Conservation (phyloP, 2,888 invertebrate genomes). For the Griposia aprilina region DNA sequence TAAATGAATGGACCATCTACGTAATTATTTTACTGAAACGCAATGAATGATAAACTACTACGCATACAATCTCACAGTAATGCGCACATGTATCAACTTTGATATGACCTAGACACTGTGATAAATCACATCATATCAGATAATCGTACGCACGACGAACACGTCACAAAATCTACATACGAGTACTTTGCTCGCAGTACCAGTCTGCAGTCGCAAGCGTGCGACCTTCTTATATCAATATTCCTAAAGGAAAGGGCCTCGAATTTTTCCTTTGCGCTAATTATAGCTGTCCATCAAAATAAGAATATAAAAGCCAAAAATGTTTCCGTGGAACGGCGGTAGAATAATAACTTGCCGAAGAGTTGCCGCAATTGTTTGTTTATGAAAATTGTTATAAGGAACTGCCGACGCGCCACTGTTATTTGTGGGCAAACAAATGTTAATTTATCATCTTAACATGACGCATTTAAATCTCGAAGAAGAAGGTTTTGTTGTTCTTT, state of each 20-base stretch:
- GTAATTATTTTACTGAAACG: not conserved
- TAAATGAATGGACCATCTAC: not conserved
- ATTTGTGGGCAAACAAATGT: conserved; percentile 22
- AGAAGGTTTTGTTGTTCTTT: conserved; percentile 10
- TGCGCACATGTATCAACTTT: conserved; percentile 32
- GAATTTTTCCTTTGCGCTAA: conserved; percentile 55
- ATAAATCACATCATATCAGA: conserved; percentile 29
- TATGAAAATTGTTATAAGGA: conserved; percentile 35
- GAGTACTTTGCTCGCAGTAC: not conserved
- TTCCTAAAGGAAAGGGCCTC: conserved; percentile 23
- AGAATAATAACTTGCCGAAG: conserved; percentile 50
- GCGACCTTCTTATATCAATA: conserved; percentile 21
- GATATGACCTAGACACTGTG: conserved; percentile 27
- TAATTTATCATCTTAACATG: conserved; percentile 24
- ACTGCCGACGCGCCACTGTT: not conserved
- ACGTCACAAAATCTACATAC: conserved; percentile 9
- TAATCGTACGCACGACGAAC: not conserved
- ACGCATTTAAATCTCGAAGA: not conserved
- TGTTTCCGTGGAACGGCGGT: conserved; percentile 41
- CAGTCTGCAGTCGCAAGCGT: not conserved
- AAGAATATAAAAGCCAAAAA: conserved; percentile 52
- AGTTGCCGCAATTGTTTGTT: conserved; percentile 45
- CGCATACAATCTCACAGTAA: not conserved
- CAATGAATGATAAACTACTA: not conserved
- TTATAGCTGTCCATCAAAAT: conserved; percentile 64